Conservation (phyloP, 2,113 vertebrate genomes). For the Crypturellus undulatus region DNA sequence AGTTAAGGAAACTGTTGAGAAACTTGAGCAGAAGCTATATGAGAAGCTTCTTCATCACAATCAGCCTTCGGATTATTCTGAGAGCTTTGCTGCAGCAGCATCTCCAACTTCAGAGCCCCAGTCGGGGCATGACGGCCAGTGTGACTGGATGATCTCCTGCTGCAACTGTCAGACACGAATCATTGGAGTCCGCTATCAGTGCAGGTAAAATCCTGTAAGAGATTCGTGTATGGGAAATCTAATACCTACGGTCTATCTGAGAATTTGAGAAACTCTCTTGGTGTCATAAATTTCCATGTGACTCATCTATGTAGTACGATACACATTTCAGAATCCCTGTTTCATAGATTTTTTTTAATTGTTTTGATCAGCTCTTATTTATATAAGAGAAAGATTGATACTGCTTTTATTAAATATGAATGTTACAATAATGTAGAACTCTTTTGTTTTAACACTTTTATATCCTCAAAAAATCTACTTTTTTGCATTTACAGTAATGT, state of each 20-base stretch:
- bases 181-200: constrained; percentile 93
- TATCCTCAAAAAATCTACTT: neutral
- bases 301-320: neutral
- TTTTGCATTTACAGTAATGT: neutral
- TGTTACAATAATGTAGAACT: neutral
- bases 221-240: neutral
- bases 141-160: constrained; percentile 88
- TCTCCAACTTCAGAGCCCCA: constrained; percentile 43
- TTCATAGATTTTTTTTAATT: neutral
- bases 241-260: fast-evolving
- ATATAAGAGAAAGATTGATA: neutral
- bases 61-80: constrained; percentile 61
- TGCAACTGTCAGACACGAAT: constrained; percentile 89
- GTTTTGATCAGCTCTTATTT: neutral
- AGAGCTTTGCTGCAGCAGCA: constrained; percentile 34
- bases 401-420: fast-evolving
- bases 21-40: constrained; percentile 90
- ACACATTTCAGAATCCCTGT: fast-evolving
- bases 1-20: constrained; percentile 94
- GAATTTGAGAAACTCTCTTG: fast-evolving
- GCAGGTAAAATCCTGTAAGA: constrained; percentile 82
- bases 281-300: fast-evolving
- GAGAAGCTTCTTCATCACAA: constrained; percentile 87
- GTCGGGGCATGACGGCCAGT: constrained; percentile 51
- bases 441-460: fast-evolving